Evolutionary conservation across 2,113 vertebrate genomes (phyloP).

Genomic region (Neodontobutis hainanensis): DNA sequence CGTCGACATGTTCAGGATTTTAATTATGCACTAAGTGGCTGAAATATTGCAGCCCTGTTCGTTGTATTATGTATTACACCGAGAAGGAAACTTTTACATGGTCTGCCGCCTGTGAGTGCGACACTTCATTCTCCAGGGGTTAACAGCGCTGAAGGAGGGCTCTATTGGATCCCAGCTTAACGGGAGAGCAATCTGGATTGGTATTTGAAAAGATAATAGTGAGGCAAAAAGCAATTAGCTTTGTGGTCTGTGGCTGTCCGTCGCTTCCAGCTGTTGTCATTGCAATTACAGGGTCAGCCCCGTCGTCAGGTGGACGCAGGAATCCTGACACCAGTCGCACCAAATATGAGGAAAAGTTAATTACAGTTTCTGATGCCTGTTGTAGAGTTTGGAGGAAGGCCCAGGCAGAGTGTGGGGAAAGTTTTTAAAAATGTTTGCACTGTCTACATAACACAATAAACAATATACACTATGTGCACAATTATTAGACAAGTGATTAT

Average conservation of each 20-base stretch:
- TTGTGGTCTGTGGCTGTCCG: constrained; percentile 56
- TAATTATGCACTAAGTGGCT: neutral
- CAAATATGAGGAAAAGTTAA: constrained; percentile 40
- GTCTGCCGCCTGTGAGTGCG: constrained; percentile 30
- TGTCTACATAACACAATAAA: no score
- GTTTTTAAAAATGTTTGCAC: no score
- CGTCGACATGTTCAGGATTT: neutral
- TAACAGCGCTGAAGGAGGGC: constrained; percentile 53
- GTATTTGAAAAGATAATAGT: constrained; percentile 73
- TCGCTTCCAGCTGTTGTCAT: constrained; percentile 52
- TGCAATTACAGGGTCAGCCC: constrained; percentile 55
- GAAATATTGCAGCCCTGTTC: neutral
- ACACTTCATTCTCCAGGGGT: constrained; percentile 67
- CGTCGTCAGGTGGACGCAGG: constrained; percentile 28
- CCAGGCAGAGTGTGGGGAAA: no score
- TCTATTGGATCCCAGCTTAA: constrained; percentile 53
- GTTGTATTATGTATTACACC: constrained; percentile 9
- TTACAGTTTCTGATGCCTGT: constrained; percentile 16
- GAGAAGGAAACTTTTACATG: constrained; percentile 38
- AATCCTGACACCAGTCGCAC: constrained; percentile 28
- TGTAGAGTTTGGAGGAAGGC: neutral
- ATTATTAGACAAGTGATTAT: no score
- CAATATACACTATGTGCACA: no score
- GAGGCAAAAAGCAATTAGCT: constrained; percentile 70
- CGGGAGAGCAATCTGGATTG: constrained; percentile 63